These are phyloP conservation scores for Cathartes aura DNA, from an alignment of 2,113 vertebrate species.

Conservation along the genomic window DNA sequence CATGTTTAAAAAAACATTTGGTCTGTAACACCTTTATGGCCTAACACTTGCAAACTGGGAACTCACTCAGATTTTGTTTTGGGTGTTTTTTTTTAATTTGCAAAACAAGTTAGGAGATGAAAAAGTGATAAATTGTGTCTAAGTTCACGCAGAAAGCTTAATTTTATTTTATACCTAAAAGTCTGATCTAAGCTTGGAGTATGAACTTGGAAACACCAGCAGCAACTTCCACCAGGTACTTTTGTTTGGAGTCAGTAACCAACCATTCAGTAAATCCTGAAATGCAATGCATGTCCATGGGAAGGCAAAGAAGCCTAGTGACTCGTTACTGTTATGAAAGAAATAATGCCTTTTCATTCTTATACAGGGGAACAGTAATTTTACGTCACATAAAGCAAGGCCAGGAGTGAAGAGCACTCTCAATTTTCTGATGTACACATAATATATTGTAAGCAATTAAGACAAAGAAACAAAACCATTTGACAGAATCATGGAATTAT, in stretches of 20 bases:
- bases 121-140: not conserved
- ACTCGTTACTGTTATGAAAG: not conserved
- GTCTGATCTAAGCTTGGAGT: not conserved
- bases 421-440: not conserved
- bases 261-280: not conserved
- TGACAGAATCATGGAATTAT: not conserved
- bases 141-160: not conserved
- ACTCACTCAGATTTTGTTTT: not conserved
- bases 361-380: fast-evolving
- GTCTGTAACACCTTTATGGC: not conserved
- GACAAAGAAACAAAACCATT: not conserved
- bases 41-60: not conserved
- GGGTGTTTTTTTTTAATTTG: not conserved
- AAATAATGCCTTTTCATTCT: not conserved
- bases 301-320: not conserved
- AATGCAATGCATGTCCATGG: not conserved
- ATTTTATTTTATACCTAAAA: not conserved
- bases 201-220: not conserved
- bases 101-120: not conserved
- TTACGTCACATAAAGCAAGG: not conserved
- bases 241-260: not conserved
- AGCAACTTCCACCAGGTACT: not conserved
- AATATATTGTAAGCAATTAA: not conserved
- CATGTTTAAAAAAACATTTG: fast-evolving
- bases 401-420: not conserved